Conservation (phyloP, 2,888 invertebrate species). For the Hypselothyrea guttata region DNA sequence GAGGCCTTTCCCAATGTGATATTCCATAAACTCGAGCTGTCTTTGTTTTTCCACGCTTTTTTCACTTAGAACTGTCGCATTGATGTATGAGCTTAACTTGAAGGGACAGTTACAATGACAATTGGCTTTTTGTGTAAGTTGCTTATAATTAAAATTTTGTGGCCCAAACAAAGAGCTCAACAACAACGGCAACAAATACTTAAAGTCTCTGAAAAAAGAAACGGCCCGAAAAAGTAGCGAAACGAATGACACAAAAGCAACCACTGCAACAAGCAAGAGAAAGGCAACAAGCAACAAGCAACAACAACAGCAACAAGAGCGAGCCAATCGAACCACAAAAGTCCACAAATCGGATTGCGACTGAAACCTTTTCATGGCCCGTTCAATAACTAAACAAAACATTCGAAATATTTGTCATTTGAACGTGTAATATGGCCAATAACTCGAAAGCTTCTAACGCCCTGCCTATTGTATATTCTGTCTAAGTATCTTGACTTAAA, state of each 20-base stretch:
- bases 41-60: conserved; percentile 57
- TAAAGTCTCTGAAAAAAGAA: conserved; percentile 55
- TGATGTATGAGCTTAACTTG: conserved; percentile 70
- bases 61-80: conserved; percentile 47
- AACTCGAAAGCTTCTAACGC: conserved; percentile 8
- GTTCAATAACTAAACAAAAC: conserved; percentile 66
- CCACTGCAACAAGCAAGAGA: conserved; percentile 48
- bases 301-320: conserved; percentile 31
- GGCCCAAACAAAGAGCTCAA: conserved; percentile 57
- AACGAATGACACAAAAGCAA: conserved; percentile 65
- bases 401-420: conserved; percentile 66
- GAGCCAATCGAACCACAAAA: conserved; percentile 68
- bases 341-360: conserved; percentile 75
- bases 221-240: conserved; percentile 70
- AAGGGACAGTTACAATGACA: conserved; percentile 68
- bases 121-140: conserved; percentile 75
- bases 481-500: background rate
- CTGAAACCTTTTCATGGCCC: conserved; percentile 59
- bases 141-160: conserved; percentile 71
- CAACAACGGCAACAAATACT: conserved; percentile 34
- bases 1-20: conserved; percentile 25
- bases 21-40: background rate
- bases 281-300: conserved; percentile 53
- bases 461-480: conserved; percentile 37
- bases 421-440: conserved; percentile 56